These are phyloP conservation scores for Onychomys leucogaster DNA, from an alignment of 2,797 vertebrate species.

Conservation along the genomic window DNA sequence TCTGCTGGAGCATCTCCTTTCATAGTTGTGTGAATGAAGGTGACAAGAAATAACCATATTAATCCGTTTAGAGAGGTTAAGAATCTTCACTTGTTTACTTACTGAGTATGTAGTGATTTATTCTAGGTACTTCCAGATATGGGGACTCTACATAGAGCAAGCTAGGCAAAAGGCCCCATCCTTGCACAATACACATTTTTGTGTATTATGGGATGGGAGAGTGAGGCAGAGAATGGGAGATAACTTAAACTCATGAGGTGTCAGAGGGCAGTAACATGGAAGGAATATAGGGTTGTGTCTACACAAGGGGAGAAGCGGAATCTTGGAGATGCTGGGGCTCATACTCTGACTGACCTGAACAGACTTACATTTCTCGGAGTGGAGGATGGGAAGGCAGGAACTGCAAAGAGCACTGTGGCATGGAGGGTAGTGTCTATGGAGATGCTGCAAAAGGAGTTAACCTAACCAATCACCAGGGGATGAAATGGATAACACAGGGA, in stretches of 20 bases:
- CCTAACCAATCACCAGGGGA: no score
- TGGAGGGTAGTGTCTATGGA: not conserved
- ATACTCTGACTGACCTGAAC: no score
- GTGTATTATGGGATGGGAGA: not conserved
- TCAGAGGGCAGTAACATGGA: not conserved
- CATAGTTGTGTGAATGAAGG: not conserved
- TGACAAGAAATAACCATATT: not conserved
- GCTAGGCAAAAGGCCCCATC: not conserved
- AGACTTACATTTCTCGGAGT: not conserved
- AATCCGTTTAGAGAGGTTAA: constrained; percentile 1
- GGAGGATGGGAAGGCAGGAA: not conserved
- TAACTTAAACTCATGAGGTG: not conserved
- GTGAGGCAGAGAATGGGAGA: not conserved
- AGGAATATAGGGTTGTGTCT: not conserved
- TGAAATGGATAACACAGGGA: no score
- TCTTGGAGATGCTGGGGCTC: not conserved
- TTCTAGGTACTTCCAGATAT: not conserved
- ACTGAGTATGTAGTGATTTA: not conserved
- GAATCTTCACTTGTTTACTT: not conserved
- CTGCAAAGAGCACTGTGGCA: not conserved
- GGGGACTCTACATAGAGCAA: not conserved
- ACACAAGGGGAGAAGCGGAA: fast-evolving
- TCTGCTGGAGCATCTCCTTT: not conserved
- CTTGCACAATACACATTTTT: not conserved
- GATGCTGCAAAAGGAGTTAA: not conserved